These are phyloP conservation scores for Drosophila pruinosa DNA, from an alignment of 1,140 invertebrate genomes.

Conservation along the genomic window DNA sequence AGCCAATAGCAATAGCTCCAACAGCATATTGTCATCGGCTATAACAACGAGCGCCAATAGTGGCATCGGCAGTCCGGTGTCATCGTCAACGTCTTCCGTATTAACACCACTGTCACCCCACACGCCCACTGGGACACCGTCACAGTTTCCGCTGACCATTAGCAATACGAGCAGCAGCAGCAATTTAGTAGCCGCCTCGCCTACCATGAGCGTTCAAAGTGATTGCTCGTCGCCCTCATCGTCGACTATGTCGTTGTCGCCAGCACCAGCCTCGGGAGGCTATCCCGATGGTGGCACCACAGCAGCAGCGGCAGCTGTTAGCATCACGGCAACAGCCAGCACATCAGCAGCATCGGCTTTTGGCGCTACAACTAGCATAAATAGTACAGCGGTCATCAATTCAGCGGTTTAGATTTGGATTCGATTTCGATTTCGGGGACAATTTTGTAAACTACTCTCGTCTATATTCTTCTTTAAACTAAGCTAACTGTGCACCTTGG, in stretches of 20 bases:
- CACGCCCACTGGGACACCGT: slow-evolving; percentile 70
- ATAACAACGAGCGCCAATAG: slow-evolving; percentile 49
- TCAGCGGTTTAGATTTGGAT: slow-evolving; percentile 65
- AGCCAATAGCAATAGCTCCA: slow-evolving; percentile 19
- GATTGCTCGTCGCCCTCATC: slow-evolving; percentile 79
- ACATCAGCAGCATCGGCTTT: slow-evolving; percentile 64
- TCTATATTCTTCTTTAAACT: slow-evolving; percentile 46
- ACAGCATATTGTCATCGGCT: slow-evolving; percentile 14
- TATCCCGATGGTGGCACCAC: slow-evolving; percentile 65
- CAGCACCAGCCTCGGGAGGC: slow-evolving; percentile 66
- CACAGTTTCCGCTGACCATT: slow-evolving; percentile 67
- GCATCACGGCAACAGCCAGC: slow-evolving; percentile 72
- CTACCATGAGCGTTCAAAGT: slow-evolving; percentile 77
- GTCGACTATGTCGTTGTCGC: slow-evolving; percentile 75
- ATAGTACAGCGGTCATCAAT: slow-evolving; percentile 71
- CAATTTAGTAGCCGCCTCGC: slow-evolving; percentile 71
- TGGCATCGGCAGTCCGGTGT: slow-evolving; percentile 39
- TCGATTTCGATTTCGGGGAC: too few species aligned
- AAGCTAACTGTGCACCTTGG: slow-evolving; percentile 48
- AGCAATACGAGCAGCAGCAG: slow-evolving; percentile 70
- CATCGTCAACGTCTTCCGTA: slow-evolving; percentile 33
- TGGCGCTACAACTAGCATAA: slow-evolving; percentile 60
- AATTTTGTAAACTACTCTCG: slow-evolving; percentile 35
- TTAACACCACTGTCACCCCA: slow-evolving; percentile 72
- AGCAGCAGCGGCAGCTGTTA: slow-evolving; percentile 66